Evolutionary conservation across 2,888 invertebrate genomes (phyloP).

Genomic region (Drosophila fulvimacula): DNA sequence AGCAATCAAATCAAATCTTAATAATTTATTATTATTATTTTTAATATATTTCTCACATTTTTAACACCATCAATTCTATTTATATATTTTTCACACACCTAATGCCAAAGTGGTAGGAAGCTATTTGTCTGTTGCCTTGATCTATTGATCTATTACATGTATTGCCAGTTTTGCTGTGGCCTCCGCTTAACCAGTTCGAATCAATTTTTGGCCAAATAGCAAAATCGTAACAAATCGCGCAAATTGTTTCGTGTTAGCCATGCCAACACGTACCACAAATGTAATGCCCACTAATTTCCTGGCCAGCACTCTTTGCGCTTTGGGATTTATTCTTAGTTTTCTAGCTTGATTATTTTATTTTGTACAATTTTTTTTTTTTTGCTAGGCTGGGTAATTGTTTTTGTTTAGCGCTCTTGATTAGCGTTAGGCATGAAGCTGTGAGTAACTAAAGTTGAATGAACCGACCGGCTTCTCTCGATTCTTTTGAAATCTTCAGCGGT

Average conservation of each 20-base stretch:
- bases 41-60: too few relatives aligned
- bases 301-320: constrained; percentile 15
- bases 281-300: constrained; percentile 55
- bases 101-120: constrained; percentile 12
- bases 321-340: not conserved
- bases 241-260: constrained; percentile 34
- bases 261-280: constrained; percentile 40
- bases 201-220: constrained; percentile 36
- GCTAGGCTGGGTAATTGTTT: constrained; percentile 43
- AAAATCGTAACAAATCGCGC: constrained; percentile 39
- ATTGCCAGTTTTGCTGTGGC: constrained; percentile 22
- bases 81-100: not conserved
- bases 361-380: not conserved
- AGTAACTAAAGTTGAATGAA: constrained; percentile 50
- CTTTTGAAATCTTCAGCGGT: constrained; percentile 56
- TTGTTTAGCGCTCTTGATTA: constrained; percentile 51
- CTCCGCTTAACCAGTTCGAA: constrained; percentile 33
- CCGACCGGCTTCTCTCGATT: constrained; percentile 35
- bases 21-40: too few relatives aligned
- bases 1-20: too few relatives aligned
- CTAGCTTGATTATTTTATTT: constrained; percentile 5
- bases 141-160: constrained; percentile 26
- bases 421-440: constrained; percentile 30
- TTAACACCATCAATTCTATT: not conserved
- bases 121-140: constrained; percentile 27